These are phyloP conservation scores for Patella caerulea DNA, from an alignment of 2,888 invertebrate species.

Conservation along the genomic window DNA sequence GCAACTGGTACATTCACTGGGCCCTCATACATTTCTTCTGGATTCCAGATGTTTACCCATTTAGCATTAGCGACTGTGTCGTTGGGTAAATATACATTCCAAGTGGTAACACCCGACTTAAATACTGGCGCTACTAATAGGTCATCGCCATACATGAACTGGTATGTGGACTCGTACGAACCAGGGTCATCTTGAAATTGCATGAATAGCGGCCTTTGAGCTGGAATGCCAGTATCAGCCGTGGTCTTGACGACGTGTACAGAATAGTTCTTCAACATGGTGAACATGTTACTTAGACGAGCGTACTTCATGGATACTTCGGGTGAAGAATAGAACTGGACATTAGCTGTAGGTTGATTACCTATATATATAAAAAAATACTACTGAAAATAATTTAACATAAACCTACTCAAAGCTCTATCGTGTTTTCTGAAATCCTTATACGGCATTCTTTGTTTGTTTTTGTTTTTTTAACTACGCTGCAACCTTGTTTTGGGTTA, in stretches of 20 bases:
- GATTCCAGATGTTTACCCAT: slow-evolving; percentile 59
- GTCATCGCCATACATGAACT: slow-evolving; percentile 64
- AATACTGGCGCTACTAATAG: slow-evolving; percentile 64
- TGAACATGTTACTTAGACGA: slow-evolving; percentile 50
- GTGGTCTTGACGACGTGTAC: slow-evolving; percentile 35
- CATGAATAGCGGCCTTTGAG: slow-evolving; percentile 61
- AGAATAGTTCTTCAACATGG: slow-evolving; percentile 56
- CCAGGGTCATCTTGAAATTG: slow-evolving; percentile 50
- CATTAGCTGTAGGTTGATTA: slow-evolving; percentile 54
- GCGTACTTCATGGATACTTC: slow-evolving; percentile 47
- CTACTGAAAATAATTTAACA: no score
- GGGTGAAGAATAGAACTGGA: slow-evolving; percentile 53
- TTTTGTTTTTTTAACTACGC: no score
- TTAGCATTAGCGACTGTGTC: slow-evolving; percentile 31
- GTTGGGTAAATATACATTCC: slow-evolving; percentile 56
- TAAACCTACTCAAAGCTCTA: no score
- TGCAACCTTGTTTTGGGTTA: no score
- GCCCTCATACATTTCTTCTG: slow-evolving; percentile 30
- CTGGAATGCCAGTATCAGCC: slow-evolving; percentile 49
- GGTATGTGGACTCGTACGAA: slow-evolving; percentile 47
- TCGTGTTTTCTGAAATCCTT: no score
- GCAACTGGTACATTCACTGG: slow-evolving; percentile 38
- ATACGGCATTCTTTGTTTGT: no score
- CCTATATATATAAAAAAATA: slow-evolving; percentile 46
- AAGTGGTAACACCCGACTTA: slow-evolving; percentile 35